Percentiles rank a stretch among this genome's conserved stretches.
Conservation (phyloP, 2,888 invertebrate species). For the Nezara viridula region DNA sequence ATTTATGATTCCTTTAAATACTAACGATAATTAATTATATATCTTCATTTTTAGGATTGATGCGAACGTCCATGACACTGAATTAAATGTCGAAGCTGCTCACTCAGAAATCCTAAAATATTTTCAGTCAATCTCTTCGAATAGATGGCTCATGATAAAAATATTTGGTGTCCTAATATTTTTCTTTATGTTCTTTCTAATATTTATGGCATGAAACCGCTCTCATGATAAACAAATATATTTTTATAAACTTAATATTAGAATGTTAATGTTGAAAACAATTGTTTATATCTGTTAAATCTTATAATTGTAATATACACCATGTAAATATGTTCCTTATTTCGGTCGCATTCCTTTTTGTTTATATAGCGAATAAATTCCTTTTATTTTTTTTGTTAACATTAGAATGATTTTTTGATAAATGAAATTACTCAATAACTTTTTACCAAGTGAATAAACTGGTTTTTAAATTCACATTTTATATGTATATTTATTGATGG, state of each 20-base stretch:
- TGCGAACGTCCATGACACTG: constrained; percentile 94
- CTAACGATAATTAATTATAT: neutral
- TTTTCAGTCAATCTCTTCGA: constrained; percentile 96
- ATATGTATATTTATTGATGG: neutral
- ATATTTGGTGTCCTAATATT: constrained; percentile 98
- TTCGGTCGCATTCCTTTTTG: constrained; percentile 51
- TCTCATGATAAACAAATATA: constrained; percentile 17
- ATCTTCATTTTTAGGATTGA: constrained; percentile 81
- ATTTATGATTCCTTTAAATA: neutral
- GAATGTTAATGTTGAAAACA: constrained; percentile 16
- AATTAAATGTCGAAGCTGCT: constrained; percentile 97
- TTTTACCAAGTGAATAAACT: neutral
- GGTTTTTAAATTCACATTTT: neutral
- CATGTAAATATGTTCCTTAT: constrained; percentile 57
- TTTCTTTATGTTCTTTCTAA: constrained; percentile 98
- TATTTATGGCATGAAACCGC: constrained; percentile 86
- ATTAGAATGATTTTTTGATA: neutral
- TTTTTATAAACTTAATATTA: constrained; percentile 46
- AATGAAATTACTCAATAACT: neutral
- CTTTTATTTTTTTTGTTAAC: neutral
- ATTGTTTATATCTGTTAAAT: constrained; percentile 38
- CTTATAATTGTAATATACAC: constrained; percentile 51
- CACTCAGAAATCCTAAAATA: constrained; percentile 97
- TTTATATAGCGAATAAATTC: neutral
- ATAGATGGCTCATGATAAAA: constrained; percentile 99